A percentile compares a stretch with the other conserved stretches of the same genome.
These are phyloP conservation scores for Stratiomys singularior DNA, from an alignment of 2,888 invertebrate genomes.

Conservation along the genomic window DNA sequence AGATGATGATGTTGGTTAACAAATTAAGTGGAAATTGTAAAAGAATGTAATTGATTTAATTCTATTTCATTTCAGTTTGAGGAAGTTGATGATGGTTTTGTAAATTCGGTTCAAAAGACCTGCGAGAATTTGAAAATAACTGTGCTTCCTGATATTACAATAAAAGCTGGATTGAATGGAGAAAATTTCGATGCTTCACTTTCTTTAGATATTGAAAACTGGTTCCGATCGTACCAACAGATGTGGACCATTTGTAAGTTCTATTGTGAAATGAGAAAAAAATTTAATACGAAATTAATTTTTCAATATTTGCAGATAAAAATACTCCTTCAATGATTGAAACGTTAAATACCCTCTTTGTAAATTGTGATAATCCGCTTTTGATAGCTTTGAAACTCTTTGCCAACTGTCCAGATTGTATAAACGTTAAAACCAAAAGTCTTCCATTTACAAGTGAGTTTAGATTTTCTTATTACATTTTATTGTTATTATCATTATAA, in stretches of 20 bases:
- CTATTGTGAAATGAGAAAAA: not conserved
- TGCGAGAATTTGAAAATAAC: constrained; percentile 61
- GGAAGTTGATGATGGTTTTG: constrained; percentile 43
- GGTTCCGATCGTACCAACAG: constrained; percentile 59
- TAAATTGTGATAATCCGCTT: constrained; percentile 58
- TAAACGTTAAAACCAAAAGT: constrained; percentile 63
- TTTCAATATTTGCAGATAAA: constrained; percentile 55
- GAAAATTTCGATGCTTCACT: constrained; percentile 61
- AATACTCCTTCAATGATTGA: constrained; percentile 58
- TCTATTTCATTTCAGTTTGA: constrained; percentile 34
- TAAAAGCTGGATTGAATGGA: constrained; percentile 62
- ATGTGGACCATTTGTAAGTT: constrained; percentile 61
- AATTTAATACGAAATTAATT: not conserved
- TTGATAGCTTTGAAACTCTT: constrained; percentile 62
- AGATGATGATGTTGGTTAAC: constrained; percentile 53
- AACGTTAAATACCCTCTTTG: constrained; percentile 56
- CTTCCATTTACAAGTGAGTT: constrained; percentile 58
- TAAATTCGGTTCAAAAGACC: constrained; percentile 52
- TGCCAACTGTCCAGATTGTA: constrained; percentile 63
- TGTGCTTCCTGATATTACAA: constrained; percentile 62
- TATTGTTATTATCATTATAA: not conserved
- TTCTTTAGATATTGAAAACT: constrained; percentile 56
- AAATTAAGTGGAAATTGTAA: not conserved
- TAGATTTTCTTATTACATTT: not conserved
- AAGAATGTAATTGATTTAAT: not conserved